Base-by-base conservation (phyloP, 2,888 invertebrate species). In the Hypena proboscidalis region DNA sequence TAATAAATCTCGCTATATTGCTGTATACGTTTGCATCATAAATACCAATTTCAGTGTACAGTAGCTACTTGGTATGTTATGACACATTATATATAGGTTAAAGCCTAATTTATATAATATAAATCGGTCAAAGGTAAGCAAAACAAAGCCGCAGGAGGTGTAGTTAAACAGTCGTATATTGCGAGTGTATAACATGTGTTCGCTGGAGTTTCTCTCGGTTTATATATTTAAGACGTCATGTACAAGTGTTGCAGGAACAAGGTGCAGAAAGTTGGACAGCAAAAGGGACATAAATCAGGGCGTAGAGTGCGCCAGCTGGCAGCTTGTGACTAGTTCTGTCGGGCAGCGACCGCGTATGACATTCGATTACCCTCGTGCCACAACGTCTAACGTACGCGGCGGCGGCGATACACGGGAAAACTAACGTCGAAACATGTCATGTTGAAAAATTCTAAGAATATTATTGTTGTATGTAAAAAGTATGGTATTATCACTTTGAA, bases 251-350 rank as follows among this genome's bases (percentile, higher is more conserved):
- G 74, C 85, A 77, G 77, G 75, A 81, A 83, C 84, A 80, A 83
- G 87, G 86, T 85, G 85, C 83, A 80, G 85, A 86, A 88, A 88
- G 83, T 88, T 85, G 81, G 84, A 81, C 84, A 80, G 81, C 71
- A 65, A 74, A 67, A 73, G 74, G 73, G 76, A 81, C 76, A 88
- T 90, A 89, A 89, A 89, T 90, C 85, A 85, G 71, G 67, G 69
- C 71, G 72, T 61, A 60, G 75, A 75, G 72, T 68, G 76, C 77
- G 75, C 72, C 80, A 74, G 77, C 77, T 78, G 80, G 79, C 80
- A 74, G 72, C 67, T 73, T 62, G 72, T 75, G 80, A 80, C 81
- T 84, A 81, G 84, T 85, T 83, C 77, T 79, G 80, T 78, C 75
- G 79, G 70, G 71, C 68, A 67, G 71, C 74, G 77, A 80, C 83